Evolutionary conservation across 1,140 invertebrate species (phyloP).

Genomic region (Colletes gigas): DNA sequence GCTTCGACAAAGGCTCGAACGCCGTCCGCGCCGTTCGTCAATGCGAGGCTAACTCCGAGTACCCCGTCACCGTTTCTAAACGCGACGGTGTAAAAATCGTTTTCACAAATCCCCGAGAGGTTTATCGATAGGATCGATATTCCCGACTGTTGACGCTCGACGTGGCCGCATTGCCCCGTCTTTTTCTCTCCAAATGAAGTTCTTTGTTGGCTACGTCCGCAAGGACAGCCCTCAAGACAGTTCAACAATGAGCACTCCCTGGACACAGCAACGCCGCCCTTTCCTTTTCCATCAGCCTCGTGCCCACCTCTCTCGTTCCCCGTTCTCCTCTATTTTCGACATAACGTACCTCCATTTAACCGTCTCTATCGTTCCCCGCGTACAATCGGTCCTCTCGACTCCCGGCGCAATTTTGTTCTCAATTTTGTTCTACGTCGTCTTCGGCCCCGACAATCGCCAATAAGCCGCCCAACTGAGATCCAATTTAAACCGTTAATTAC

Average conservation of each 20-base stretch:
- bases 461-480: conserved; percentile 69
- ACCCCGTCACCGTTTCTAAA: not conserved
- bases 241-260: conserved; percentile 59
- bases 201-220: conserved; percentile 58
- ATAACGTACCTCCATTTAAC: conserved; percentile 48
- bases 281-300: conserved; percentile 17
- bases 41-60: not conserved
- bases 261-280: conserved; percentile 41
- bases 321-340: conserved; percentile 30
- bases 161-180: conserved; percentile 27
- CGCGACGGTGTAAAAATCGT: conserved; percentile 10
- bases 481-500: conserved; percentile 77
- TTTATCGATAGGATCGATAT: conserved; percentile 48
- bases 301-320: not conserved
- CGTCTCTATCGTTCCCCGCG: conserved; percentile 44
- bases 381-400: conserved; percentile 61
- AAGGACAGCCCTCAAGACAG: conserved; percentile 63
- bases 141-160: conserved; percentile 31
- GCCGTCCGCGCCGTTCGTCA: not conserved
- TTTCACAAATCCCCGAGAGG: conserved; percentile 26
- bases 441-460: conserved; percentile 68
- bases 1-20: not conserved
- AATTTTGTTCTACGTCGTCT: conserved; percentile 71
- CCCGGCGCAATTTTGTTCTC: conserved; percentile 69
- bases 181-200: conserved; percentile 61